Percentiles rank a stretch among this genome's conserved stretches.
These are phyloP conservation scores for Gymnosoma rotundatum DNA, from an alignment of 2,888 invertebrate species.

Conservation along the genomic window DNA sequence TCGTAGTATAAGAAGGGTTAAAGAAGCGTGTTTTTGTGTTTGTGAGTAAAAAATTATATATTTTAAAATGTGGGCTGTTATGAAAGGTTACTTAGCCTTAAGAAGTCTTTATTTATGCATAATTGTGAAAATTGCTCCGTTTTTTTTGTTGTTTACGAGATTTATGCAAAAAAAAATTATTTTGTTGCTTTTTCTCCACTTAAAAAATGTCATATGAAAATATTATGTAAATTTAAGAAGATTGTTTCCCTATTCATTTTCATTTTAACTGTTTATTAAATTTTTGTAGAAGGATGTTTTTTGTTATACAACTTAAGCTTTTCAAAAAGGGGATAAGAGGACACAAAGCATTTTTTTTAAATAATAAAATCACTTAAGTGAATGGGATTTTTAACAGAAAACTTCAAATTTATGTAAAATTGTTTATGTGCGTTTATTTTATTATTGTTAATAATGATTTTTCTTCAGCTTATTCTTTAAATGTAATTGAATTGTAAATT, in stretches of 20 bases:
- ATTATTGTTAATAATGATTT: constrained; percentile 41
- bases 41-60: not conserved
- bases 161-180: not conserved
- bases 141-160: constrained; percentile 29
- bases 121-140: constrained; percentile 63
- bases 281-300: constrained; percentile 32
- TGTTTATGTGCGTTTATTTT: constrained; percentile 4
- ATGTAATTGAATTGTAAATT: constrained; percentile 63
- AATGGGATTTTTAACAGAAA: constrained; percentile 40
- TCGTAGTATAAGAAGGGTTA: constrained; percentile 24
- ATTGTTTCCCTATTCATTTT: not conserved
- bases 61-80: constrained; percentile 33
- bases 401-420: constrained; percentile 49
- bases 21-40: not conserved
- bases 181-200: constrained; percentile 23
- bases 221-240: constrained; percentile 62
- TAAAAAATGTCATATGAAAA: constrained; percentile 56
- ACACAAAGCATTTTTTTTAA: not conserved
- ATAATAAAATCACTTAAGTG: constrained; percentile 50
- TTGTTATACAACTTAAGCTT: constrained; percentile 45
- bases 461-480: constrained; percentile 31
- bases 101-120: constrained; percentile 66
- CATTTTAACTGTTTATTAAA: constrained; percentile 45
- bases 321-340: not conserved
- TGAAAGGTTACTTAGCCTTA: constrained; percentile 67